A percentile compares a stretch with the other conserved stretches of the same genome.
Conservation (phyloP, 2,113 vertebrate genomes). For the Dicrurus megarhynchus region DNA sequence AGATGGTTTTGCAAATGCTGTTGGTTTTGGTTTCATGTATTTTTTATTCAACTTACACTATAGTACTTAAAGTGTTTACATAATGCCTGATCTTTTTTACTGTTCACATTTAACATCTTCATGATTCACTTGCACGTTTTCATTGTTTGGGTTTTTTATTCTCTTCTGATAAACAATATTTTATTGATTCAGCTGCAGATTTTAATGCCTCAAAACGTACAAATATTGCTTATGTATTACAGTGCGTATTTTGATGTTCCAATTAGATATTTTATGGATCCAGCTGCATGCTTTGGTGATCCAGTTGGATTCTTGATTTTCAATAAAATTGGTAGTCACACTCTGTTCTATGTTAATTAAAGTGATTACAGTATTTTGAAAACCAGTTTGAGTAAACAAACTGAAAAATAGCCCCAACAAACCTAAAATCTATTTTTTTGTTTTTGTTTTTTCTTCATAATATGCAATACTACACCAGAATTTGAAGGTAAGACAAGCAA, state of each 20-base stretch:
- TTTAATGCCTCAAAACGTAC: conserved; percentile 16
- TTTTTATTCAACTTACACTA: not conserved
- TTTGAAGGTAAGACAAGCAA: not conserved
- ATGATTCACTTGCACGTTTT: not conserved
- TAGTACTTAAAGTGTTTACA: not conserved
- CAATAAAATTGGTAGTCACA: not conserved
- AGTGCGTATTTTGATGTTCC: not conserved
- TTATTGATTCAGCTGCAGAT: conserved; percentile 54
- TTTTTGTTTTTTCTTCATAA: not conserved
- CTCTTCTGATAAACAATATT: conserved; percentile 4
- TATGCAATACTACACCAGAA: not conserved
- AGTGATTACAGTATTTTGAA: not conserved
- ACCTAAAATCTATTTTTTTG: not conserved
- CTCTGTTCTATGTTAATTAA: not conserved
- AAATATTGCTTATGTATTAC: not conserved
- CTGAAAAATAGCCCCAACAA: accelerated
- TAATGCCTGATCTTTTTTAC: not conserved
- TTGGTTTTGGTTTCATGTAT: not conserved
- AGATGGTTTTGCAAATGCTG: not conserved
- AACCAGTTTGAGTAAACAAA: not conserved
- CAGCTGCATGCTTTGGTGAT: conserved; percentile 27
- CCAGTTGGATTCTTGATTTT: conserved; percentile 1
- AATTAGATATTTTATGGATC: conserved; percentile 22
- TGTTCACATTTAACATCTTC: not conserved
- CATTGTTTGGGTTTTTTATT: not conserved